Evolutionary conservation across 2,113 vertebrate species (phyloP).

Genomic region (Tychaedon coryphoeus): DNA sequence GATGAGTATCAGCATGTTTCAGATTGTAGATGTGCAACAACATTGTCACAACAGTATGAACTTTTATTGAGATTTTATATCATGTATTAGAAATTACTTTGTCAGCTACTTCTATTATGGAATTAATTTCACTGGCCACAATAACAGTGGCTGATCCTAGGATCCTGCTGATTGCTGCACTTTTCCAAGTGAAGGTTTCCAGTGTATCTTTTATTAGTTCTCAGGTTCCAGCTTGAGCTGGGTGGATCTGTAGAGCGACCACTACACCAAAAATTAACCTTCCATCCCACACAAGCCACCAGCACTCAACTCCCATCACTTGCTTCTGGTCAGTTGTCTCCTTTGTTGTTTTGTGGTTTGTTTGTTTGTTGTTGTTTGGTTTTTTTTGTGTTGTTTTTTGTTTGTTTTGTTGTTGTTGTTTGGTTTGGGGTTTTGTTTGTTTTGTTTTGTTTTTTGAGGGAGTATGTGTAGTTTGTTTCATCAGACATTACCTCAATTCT

Average conservation of each 20-base stretch:
- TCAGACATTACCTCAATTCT: background rate
- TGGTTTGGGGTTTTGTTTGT: too few relatives aligned
- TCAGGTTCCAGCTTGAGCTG: background rate
- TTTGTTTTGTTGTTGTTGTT: too few relatives aligned
- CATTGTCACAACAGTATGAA: fast-evolving
- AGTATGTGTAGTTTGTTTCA: background rate
- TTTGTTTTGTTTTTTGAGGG: too few relatives aligned
- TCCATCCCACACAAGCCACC: background rate
- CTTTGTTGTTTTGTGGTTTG: background rate
- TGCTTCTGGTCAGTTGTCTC: background rate
- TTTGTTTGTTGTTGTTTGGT: too few relatives aligned
- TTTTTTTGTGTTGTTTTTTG: too few relatives aligned
- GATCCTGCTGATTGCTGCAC: background rate
- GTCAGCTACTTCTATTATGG: background rate
- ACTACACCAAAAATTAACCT: background rate
- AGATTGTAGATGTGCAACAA: fast-evolving
- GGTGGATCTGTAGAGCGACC: background rate
- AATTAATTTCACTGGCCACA: background rate
- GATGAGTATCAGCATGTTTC: background rate
- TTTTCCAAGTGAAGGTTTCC: background rate
- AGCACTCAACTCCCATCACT: background rate
- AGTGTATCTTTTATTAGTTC: background rate
- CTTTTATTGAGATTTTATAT: background rate
- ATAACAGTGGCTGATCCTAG: too few relatives aligned
- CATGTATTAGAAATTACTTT: background rate